Evolutionary conservation across 30 jellyfish, hydroid and myxozoan species (phyloP).

Genomic region (Aurelia sp.): DNA sequence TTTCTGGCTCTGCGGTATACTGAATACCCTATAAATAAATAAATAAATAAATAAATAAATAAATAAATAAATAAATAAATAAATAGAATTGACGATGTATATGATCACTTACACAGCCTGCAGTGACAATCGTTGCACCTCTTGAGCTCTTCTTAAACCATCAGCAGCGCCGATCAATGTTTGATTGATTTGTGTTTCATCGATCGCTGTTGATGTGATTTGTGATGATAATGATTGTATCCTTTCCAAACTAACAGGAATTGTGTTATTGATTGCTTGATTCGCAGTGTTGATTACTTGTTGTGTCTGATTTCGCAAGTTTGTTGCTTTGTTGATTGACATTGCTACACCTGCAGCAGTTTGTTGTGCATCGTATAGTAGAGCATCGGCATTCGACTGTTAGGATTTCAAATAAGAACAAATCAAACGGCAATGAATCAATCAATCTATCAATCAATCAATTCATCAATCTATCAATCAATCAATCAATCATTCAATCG

Average conservation of each 20-base stretch:
- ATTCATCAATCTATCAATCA: too few species aligned
- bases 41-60: too few species aligned
- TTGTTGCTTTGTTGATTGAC: conserved; percentile 57
- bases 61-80: too few species aligned
- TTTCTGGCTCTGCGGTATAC: too few species aligned
- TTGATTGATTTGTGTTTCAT: conserved; percentile 83
- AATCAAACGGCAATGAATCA: too few species aligned
- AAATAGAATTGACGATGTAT: too few species aligned
- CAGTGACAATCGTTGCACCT: conserved; percentile 86
- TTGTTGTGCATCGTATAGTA: conserved; percentile 78
- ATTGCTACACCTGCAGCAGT: conserved; percentile 69
- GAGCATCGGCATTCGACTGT: conserved; percentile 90
- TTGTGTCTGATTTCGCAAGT: conserved; percentile 68
- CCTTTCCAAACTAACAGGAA: conserved; percentile 71
- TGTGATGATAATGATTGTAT: conserved; percentile 81
- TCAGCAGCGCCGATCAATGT: conserved; percentile 88
- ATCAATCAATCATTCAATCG: too few species aligned
- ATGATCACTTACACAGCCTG: conserved; percentile 83
- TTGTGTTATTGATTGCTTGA: conserved; percentile 51
- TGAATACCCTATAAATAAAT: too few species aligned
- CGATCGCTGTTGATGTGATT: conserved; percentile 72
- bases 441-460: too few species aligned
- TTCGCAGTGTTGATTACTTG: conserved; percentile 50
- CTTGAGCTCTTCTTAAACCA: conserved; percentile 87
- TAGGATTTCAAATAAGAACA: not conserved